Percentiles rank a stretch among this genome's conserved stretches.
Evolutionary conservation across 2,113 vertebrate genomes (phyloP).

Genomic region (Pelobates fuscus): DNA sequence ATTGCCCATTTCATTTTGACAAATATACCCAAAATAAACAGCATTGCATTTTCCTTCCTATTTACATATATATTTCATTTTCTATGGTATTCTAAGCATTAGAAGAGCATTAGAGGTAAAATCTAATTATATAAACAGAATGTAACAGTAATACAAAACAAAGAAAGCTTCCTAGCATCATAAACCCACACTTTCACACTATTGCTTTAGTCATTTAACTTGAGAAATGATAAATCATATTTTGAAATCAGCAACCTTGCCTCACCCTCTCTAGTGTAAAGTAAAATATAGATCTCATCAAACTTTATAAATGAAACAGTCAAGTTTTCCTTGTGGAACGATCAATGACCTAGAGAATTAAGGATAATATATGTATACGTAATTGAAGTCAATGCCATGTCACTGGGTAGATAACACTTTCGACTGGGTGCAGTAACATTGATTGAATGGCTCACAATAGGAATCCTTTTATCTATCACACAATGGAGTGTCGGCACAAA

Average conservation of each 20-base stretch:
- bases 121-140: no score
- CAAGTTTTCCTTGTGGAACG: constrained; percentile 12
- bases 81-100: no score
- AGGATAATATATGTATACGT: constrained; percentile 31
- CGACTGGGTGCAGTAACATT: constrained; percentile 35
- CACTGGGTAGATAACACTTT: constrained; percentile 35
- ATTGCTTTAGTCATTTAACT: no score
- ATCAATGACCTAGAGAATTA: constrained; percentile 32
- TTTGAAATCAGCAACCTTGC: neutral
- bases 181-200: no score
- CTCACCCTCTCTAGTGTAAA: neutral
- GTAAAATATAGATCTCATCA: constrained; percentile 5
- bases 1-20: no score
- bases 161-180: no score
- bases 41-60: no score
- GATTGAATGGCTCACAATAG: constrained; percentile 36
- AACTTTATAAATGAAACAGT: constrained; percentile 31
- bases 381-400: constrained; percentile 41
- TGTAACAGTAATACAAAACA: no score
- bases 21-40: no score
- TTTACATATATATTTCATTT: neutral
- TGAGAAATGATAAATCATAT: neutral
- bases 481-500: constrained; percentile 25
- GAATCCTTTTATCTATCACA: constrained; percentile 33
- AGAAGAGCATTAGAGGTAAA: no score